Base-by-base conservation (phyloP, 53 echinoderm and acorn worm genomes). In the Temnopleurus reevesii region DNA sequence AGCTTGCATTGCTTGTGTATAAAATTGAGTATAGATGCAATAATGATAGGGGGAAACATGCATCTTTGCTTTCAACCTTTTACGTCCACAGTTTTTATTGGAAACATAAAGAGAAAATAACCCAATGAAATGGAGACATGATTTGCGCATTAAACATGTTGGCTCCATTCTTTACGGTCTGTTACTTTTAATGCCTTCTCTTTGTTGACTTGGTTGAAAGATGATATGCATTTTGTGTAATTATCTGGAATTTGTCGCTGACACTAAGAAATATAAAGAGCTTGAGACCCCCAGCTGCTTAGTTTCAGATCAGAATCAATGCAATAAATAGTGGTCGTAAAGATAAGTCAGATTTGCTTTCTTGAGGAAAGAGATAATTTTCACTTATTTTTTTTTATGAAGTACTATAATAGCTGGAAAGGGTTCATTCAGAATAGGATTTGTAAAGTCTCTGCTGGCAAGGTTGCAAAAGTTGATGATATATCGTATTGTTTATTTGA, bases 291-390 rank as follows among this genome's bases (percentile, higher is more conserved):
- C 41, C 23, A n/a, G 2, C 41, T 8, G 71, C 36, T 71, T 71
- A 71, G 71, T 71, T 71, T 71, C 71, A 38, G 71, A 38, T 71
- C 21, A 23, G 71, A 71, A 36, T 21, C 43, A 38, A 41, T n/a
- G n/a, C 21, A 8, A 71, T 71, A 71, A 71, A 71, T 71, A 38
- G 41, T 21, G 71, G 71, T 71, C 71, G 41, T 71, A 71, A 71
- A 71, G 71, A 41, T 71, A 71, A 71, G 71, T 41, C 41, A 66
- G 71, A 66, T 66, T 66, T 66, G 18, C 18, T 6, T 41, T 66
- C 35, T n/a, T 6, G 17, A 21, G 17, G 41, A 35, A 64, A 64
- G 2, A 38, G 19, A 15, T 5, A 38, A 66, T 7, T 66, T 41
- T n/a, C n/a, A n/a, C 71, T 19, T 57, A 25, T 27, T 57, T 57